Base-by-base conservation (phyloP, 2,888 invertebrate species). In the Cataglyphis albicans region DNA sequence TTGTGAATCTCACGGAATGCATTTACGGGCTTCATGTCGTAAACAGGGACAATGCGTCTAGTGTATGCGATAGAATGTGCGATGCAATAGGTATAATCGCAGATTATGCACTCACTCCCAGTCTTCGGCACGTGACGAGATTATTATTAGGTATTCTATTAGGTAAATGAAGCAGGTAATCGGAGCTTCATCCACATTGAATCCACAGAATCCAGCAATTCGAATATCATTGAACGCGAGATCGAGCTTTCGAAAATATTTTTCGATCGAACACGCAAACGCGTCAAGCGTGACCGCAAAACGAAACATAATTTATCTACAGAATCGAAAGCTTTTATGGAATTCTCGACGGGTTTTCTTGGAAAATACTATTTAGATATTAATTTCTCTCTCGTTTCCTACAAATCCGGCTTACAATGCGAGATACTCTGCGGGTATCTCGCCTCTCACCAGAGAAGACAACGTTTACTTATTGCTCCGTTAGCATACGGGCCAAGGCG, bases 391-490 rank as follows among this genome's bases (percentile, higher is more conserved):
- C 57, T 35, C 6, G 29, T 3, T 32, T 12, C 6, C 18, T 0
- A 29, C n/a, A 2, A 74, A 44, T 15, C 12, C 67, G 65, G 68
- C 9, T 59, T 18, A 35, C 61, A 68, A 87, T 84, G 57, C 52
- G 83, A 81, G 32, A 32, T 32, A 35, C 73, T 63, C 81, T 88
- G 81, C 64, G 68, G 15, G 65, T 70, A 35, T 80, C 61, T 82
- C 82, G 67, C 65, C 67, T 86, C 85, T 88, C 64, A 68, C 73
- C 65, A 32, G 18, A 57, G 29, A 55, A 65, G 32, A 88, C 63
- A 73, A 88, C 48, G 82, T 81, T 85, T 78, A 73, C 61, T 72
- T 80, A 78, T 87, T 75, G 72, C 75, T 83, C 82, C 78, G 82
- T 84, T 82, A 86, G 81, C 76, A 67, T 68, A 63, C 75, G 72